Evolutionary conservation across 2,113 vertebrate species (phyloP).

Genomic region (Lipophrys pholis): DNA sequence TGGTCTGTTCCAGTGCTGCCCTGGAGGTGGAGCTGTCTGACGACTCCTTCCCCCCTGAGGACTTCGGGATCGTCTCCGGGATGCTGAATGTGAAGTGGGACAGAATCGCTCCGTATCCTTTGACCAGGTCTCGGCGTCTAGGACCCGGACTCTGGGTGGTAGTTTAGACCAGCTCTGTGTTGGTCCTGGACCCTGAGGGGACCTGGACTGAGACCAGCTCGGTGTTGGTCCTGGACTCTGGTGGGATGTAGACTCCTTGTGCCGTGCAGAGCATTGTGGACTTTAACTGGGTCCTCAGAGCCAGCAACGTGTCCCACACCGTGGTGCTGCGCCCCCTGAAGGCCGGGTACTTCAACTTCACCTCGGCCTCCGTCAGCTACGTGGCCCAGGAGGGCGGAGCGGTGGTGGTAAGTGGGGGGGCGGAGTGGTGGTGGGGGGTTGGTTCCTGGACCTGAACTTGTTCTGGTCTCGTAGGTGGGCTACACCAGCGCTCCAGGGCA

Average conservation of each 20-base stretch:
- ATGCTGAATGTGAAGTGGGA: conserved; percentile 99
- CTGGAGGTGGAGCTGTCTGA: conserved; percentile 95
- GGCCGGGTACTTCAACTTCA: conserved; percentile 97
- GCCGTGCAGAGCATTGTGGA: not conserved
- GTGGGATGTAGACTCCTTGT: no score
- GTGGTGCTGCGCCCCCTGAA: conserved; percentile 95
- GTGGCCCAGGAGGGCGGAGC: conserved; percentile 93
- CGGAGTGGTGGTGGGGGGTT: no score
- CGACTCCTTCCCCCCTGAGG: conserved; percentile 96
- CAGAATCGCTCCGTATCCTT: conserved; percentile 97
- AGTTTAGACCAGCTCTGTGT: no score
- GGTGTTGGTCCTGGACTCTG: no score
- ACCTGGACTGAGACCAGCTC: no score
- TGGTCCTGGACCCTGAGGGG: no score
- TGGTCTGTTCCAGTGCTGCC: conserved; percentile 85
- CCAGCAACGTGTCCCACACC: conserved; percentile 95
- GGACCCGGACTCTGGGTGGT: no score
- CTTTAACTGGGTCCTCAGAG: conserved; percentile 84
- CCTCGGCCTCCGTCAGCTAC: conserved; percentile 93
- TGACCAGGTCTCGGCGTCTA: not conserved
- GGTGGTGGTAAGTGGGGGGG: conserved; percentile 88
- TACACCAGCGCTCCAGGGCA: conserved; percentile 95
- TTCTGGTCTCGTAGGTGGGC: conserved; percentile 83
- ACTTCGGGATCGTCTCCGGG: conserved; percentile 96
- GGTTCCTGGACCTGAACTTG: not conserved